Evolutionary conservation across 2,113 vertebrate species (phyloP).

Genomic region (Carollia perspicillata): DNA sequence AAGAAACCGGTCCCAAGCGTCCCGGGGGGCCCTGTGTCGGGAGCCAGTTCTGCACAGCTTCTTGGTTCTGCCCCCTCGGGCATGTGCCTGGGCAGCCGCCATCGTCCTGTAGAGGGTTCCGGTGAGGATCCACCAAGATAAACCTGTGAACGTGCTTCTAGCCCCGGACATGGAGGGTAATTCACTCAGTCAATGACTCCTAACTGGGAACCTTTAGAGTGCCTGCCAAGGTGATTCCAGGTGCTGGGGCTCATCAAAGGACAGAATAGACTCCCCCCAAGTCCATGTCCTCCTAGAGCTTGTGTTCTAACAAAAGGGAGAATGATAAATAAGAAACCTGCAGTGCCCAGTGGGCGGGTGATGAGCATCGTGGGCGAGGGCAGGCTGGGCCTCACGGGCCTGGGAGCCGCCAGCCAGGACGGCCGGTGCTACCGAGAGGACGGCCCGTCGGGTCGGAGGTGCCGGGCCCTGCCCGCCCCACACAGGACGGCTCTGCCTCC

Average conservation of each 20-base stretch:
- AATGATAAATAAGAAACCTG: no score
- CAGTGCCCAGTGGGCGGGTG: background rate
- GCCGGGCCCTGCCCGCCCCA: no score
- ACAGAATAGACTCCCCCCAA: background rate
- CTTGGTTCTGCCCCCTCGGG: background rate
- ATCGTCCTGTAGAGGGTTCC: background rate
- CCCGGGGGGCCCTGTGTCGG: background rate
- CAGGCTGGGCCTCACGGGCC: background rate
- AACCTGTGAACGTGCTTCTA: fast-evolving
- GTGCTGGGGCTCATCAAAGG: background rate
- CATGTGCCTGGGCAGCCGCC: background rate
- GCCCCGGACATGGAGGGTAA: fast-evolving
- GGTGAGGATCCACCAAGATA: fast-evolving
- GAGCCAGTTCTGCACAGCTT: background rate
- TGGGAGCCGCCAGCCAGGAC: background rate
- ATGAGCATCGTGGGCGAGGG: background rate
- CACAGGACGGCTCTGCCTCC: no score
- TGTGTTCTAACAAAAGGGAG: background rate
- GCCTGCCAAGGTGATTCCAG: background rate
- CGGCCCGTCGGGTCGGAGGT: background rate
- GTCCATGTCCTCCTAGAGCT: background rate
- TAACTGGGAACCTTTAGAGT: background rate
- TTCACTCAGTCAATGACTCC: fast-evolving
- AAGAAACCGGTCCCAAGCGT: background rate
- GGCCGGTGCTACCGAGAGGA: no score